Base-by-base conservation (phyloP, 2,888 invertebrate genomes). In the Drosophila anomalata region DNA sequence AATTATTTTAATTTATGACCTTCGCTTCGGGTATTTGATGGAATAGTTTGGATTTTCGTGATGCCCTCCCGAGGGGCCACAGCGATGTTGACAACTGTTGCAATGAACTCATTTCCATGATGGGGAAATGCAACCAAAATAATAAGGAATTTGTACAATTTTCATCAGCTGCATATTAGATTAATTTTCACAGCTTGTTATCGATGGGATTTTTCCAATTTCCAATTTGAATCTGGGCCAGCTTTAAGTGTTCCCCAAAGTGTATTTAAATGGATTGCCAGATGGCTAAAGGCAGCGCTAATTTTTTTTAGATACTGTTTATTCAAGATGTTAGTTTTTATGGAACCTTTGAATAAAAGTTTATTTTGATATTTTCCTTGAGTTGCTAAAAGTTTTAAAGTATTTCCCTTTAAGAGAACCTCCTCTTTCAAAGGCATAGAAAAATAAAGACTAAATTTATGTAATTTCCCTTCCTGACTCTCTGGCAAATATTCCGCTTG, bases 241-340 rank as follows among this genome's bases (percentile, higher is more conserved):
- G 71, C 72, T 62, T 62, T 70, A 74, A 85, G 57, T 52, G 72
- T 58, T 68, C 80, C 82, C 82, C 17, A 31, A 61, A 41, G 85
- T 46, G 59, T 31, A 73, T 70, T 85, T 48, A 63, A 76, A 82
- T 67, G 62, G 63, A 58, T 65, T 0, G 29, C 29, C 29, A 29
- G 29, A 29, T 29, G 29, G 9, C 9, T 9, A 29, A 29, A 7
- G 9, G 29, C 9, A 7, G 9, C 9, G 3, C 29, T 29, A 29
- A 29, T 3, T 29, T 29, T 29, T 9, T 36, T 7, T n/a, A 36
- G 2, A n/a, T 12, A n/a, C 5, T 33, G 12, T 33, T 11, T 33
- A 33, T 12, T 29, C 8, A 29, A 29, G 29, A 29, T 8, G 8
- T 26, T 26, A 26, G 2, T 8, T 8, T 26, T 26, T 7, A 26